Base-by-base conservation (phyloP, 2,888 invertebrate genomes). In the Cistogaster globosa region DNA sequence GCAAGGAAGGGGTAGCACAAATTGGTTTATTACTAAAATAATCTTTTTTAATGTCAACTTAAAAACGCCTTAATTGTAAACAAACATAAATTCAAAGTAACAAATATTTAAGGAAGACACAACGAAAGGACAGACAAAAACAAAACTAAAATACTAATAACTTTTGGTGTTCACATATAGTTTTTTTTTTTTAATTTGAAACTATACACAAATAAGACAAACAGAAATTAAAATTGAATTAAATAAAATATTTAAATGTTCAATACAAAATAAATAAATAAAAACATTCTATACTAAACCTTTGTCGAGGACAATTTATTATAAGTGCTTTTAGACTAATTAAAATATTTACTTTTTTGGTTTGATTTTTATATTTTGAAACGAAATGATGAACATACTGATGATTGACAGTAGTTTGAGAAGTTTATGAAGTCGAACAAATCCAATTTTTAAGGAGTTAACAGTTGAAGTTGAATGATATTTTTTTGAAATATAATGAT, bases 231-330 rank as follows among this genome's bases (percentile, higher is more conserved):
- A 45, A 42, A 32, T 51, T 65, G 22, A 71, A 72, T 48, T 55
- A 42, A 42, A 32, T 32, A 32, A 32, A 32, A 32, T 32, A 58
- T 51, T 65, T 55, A 58, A 57, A 58, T 72, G 7, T 77, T 45
- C n/a, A n/a, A n/a, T n/a, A n/a, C n/a, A n/a, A 48, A 53, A 36
- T 62, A 71, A 42, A 26, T 4, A 26, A 57, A 42, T 68, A 84
- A 62, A 62, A 72, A 81, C 62, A 62, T 68, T 77, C 67, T 81
- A 81, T 81, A 84, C 81, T 84, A 68, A 81, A 84, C 80, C 81
- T 84, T 83, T 79, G 69, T 65, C 63, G 84, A 81, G 67, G 68
- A 72, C 69, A 79, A 63, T 42, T 69, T 58, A 67, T 45, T 72
- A 45, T 69, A 55, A 76, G 71, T 84, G 72, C 53, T 65, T 51